Evolutionary conservation across 2,797 vertebrate species (phyloP).

Genomic region (Nasua narica): DNA sequence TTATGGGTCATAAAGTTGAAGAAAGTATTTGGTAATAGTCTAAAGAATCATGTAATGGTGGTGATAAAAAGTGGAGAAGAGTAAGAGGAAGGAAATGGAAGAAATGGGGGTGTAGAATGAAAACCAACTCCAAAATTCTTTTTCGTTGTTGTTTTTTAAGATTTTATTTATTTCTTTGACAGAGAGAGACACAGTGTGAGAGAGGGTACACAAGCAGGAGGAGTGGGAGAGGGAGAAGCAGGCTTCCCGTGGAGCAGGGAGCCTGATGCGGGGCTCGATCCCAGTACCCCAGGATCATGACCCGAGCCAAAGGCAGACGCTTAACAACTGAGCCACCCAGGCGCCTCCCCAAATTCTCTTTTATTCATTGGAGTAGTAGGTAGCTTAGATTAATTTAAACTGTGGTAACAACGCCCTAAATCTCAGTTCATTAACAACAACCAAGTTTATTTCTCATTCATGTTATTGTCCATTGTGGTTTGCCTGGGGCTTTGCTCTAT

Average conservation of each 20-base stretch:
- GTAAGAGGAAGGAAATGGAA: neutral
- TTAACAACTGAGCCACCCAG: too few species aligned
- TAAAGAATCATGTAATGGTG: neutral
- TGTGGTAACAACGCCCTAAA: neutral
- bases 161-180: too few species aligned
- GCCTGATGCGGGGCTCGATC: too few species aligned
- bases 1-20: neutral
- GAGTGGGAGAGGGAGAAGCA: too few species aligned
- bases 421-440: neutral
- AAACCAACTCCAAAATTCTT: neutral
- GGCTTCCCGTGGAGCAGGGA: too few species aligned
- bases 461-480: neutral
- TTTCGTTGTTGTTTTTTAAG: too few species aligned
- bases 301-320: too few species aligned
- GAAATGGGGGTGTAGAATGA: neutral
- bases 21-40: neutral
- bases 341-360: neutral
- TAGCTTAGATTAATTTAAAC: constrained; percentile 3
- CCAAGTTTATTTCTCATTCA: neutral
- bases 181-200: too few species aligned
- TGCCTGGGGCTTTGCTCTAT: neutral
- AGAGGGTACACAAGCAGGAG: too few species aligned
- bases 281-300: too few species aligned
- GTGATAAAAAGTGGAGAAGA: neutral
- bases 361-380: neutral